These are phyloP conservation scores for Nymphalis c-album DNA, from an alignment of 2,888 invertebrate genomes.

Conservation along the genomic window DNA sequence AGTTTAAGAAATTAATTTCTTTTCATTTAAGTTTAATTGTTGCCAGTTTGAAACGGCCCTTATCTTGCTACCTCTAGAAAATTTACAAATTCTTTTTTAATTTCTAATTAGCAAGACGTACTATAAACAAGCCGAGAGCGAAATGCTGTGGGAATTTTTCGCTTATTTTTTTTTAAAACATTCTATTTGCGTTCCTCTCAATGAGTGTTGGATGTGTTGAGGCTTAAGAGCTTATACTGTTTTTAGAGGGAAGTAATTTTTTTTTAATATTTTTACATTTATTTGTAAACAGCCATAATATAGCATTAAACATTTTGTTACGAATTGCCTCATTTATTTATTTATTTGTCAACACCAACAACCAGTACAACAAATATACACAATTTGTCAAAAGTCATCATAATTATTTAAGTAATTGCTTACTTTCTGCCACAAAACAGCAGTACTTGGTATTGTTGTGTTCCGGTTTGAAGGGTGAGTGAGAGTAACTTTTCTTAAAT, in stretches of 20 bases:
- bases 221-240: neutral
- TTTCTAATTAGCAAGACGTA: conserved; percentile 15
- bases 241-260: neutral
- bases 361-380: too few species aligned
- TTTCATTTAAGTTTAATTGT: neutral
- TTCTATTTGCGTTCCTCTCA: neutral
- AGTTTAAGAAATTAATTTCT: neutral
- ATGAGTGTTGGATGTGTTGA: neutral
- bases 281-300: neutral
- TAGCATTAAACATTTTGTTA: neutral
- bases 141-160: conserved; percentile 1
- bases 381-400: too few species aligned
- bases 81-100: conserved; percentile 14
- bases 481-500: too few species aligned
- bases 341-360: too few species aligned
- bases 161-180: neutral
- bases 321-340: too few species aligned
- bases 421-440: too few species aligned
- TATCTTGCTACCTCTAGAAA: conserved; percentile 1
- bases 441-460: too few species aligned
- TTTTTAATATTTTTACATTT: neutral
- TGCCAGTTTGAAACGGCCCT: neutral
- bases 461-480: too few species aligned
- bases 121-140: conserved; percentile 1
- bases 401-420: too few species aligned